Base-by-base conservation (phyloP, 2,888 invertebrate species). In the Protodeltote pygarga region DNA sequence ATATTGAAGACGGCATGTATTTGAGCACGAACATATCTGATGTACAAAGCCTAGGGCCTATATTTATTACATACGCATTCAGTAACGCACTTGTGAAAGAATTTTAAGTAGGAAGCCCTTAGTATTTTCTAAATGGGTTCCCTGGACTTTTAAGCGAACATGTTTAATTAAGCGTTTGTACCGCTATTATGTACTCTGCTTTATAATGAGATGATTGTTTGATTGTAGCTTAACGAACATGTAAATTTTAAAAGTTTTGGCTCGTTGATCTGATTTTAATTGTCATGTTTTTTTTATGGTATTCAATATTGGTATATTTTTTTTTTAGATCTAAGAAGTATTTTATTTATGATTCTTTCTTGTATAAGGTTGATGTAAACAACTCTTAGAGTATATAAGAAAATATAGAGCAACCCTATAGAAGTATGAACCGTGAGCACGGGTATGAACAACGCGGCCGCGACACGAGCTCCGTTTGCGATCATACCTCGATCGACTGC, bases 181-280 rank as follows among this genome's bases (percentile, higher is more conserved):
- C 28, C 13, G 9, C 32, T 35, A 44, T 25, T 59, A 52, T 48
- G 29, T 23, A 49, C 46, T 9, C 23, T 3, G 63, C 52, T 42
- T 64, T 63, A 50, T 48, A 66, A 66, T 54, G 35, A 59, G 55
- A 52, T 49, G 24, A 45, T 50, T 19, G 37, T 40, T 42, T 31
- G 20, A 46, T 61, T 53, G 28, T 46, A 27, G 14, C 19, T 38
- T 35, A 41, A 21, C 33, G 40, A 27, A 61, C 46, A 27, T 28
- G 34, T 45, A 9, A 52, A 52, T 39, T 24, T 9, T 35, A 23
- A 15, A 3, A 23, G 19, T 51, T 57, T 44, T 17, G n/a, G 23
- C 19, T 20, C 21, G 52, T 39, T 59, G 44, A 52, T 34, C 20
- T 27, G 9, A 15, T 17, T 28, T 27, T 41, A 41, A 41, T 33